Conservation (phyloP, 2,888 invertebrate genomes). For the Noctuana brunneofusca region DNA sequence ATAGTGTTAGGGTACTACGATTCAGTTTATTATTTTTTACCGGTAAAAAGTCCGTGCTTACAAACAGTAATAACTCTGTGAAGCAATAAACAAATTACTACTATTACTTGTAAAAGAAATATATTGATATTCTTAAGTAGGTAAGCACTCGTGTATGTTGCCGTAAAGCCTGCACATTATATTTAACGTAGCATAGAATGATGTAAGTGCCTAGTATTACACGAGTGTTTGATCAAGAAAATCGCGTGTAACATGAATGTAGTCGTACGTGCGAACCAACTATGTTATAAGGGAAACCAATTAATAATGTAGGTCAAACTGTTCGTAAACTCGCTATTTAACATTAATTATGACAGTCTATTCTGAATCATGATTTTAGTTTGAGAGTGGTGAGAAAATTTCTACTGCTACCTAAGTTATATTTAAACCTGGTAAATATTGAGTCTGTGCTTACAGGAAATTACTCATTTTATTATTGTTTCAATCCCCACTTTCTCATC, state of each 20-base stretch:
- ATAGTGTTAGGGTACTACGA: no score
- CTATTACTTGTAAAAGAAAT: no score
- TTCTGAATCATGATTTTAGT: no score
- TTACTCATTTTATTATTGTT: conserved; percentile 24
- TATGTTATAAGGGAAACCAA: not conserved
- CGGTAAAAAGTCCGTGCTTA: no score
- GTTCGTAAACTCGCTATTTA: conserved; percentile 4
- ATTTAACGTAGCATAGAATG: no score
- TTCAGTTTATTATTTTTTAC: no score
- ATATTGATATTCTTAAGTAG: no score
- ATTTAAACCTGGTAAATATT: not conserved
- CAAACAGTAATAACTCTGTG: no score
- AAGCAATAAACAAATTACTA: no score
- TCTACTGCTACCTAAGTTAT: not conserved
- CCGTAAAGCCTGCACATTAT: no score
- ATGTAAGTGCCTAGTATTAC: not conserved
- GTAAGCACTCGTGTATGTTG: no score
- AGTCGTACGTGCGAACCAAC: not conserved
- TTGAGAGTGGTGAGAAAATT: no score
- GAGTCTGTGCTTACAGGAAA: conserved; percentile 15
- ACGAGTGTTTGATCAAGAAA: not conserved
- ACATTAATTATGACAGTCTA: not conserved
- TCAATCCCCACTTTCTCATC: conserved; percentile 10
- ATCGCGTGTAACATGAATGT: not conserved
- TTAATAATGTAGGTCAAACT: conserved; percentile 11